Base-by-base conservation (phyloP, 2,113 vertebrate genomes). In the Otis tarda region DNA sequence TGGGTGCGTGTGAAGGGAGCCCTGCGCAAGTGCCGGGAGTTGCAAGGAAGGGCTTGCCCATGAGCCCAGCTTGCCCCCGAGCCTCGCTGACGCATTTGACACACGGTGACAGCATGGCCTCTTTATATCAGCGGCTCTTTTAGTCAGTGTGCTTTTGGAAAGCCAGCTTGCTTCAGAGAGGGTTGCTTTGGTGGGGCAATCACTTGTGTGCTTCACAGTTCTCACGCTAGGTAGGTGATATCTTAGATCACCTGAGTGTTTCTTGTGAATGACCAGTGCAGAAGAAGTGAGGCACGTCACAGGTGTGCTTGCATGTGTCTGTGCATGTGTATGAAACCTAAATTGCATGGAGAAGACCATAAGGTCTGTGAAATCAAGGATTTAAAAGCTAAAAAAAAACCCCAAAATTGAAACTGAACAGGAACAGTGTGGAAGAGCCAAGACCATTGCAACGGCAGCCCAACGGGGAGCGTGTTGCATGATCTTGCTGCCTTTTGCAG, bases 171-270 rank as follows among this genome's bases (percentile, higher is more conserved):
- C 55, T 63, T 64, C 89, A n/a, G 65, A 56, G 47, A 22, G 24
- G 52, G 33, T 27, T 30, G 1, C 30, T 81, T 60, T 12, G 45
- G 23, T 4, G 60, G 41, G 41, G 47, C 25, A 84, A 23, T 13
- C 12, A 6, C 20, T 59, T 73, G 17, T 24, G 28, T 37, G 61
- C 24, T 60, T 63, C 3, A 1, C 0, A 1, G 23, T 69, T n/a
- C 35, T n/a, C n/a, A 21, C 0, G 0, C 12, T 47, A 39, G 15
- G 9, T 2, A 22, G 35, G 41, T 0, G 4, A 4, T 55, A 11
- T 33, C 31, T 57, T 19, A 41, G 39, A 22, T 71, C 13, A 55
- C 7, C n/a, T 11, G 4, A 52, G 10, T 19, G 0, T 3, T 83
- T 37, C 15, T 45, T 35, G 9, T 4, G 22, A 39, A 25, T 28